Evolutionary conservation across 2,888 invertebrate species (phyloP).

Genomic region (Agrochola lychnidis): DNA sequence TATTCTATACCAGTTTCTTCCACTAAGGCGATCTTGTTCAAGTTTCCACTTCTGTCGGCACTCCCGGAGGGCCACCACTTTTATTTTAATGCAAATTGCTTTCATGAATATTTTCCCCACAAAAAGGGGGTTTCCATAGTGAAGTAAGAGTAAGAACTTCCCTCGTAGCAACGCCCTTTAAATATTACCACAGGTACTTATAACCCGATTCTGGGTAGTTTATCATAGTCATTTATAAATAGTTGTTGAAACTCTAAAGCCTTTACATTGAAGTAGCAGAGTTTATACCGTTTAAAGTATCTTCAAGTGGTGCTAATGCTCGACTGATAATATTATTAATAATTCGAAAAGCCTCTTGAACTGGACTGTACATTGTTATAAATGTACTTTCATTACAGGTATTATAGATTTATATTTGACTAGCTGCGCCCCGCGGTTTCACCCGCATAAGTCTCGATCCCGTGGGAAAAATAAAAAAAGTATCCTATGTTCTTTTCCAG

Average conservation of each 20-base stretch:
- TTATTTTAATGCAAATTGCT: neutral
- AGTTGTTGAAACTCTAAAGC: constrained; percentile 41
- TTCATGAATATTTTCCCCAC: neutral
- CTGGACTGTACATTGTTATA: constrained; percentile 1
- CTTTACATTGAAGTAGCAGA: constrained; percentile 42
- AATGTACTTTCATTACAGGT: neutral
- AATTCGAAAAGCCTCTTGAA: constrained; percentile 35
- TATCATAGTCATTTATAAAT: constrained; percentile 3
- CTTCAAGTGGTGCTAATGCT: constrained; percentile 44
- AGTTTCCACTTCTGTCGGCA: no score
- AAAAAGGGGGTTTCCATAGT: neutral
- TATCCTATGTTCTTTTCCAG: no score
- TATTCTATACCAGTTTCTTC: no score
- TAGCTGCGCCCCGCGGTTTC: no score
- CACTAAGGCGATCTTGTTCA: no score
- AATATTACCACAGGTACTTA: neutral
- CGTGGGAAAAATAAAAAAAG: no score
- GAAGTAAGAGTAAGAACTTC: neutral
- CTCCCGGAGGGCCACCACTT: no score
- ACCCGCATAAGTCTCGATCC: no score
- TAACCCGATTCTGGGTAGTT: neutral
- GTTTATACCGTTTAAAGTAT: constrained; percentile 28
- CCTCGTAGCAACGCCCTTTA: constrained; percentile 26
- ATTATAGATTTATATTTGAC: neutral
- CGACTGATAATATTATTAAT: constrained; percentile 46